Evolutionary conservation across 2,113 vertebrate species (phyloP).

Genomic region (Pipra filicauda): DNA sequence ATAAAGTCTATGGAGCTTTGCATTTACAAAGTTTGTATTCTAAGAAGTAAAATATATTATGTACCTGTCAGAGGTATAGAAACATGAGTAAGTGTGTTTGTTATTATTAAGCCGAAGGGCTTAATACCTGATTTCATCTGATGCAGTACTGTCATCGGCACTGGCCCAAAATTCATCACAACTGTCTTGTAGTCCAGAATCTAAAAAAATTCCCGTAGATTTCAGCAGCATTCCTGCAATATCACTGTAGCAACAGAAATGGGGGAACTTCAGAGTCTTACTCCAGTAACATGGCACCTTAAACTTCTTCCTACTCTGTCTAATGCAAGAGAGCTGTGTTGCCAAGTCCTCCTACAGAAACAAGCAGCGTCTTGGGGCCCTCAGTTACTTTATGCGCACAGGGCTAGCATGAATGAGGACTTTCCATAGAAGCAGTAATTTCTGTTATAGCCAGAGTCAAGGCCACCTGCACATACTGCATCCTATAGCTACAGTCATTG

Average conservation of each 20-base stretch:
- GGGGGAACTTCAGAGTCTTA: not conserved
- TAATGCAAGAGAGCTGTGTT: not conserved
- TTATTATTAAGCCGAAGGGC: not conserved
- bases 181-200: slow-evolving; percentile 88
- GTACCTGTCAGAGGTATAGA: not conserved
- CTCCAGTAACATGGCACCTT: not conserved
- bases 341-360: not conserved
- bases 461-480: not conserved
- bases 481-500: not conserved
- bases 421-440: not conserved
- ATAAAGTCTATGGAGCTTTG: not conserved
- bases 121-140: slow-evolving; percentile 92
- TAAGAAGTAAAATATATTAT: not conserved
- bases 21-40: not conserved
- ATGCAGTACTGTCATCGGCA: slow-evolving; percentile 88
- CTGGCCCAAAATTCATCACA: slow-evolving; percentile 91
- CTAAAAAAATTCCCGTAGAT: slow-evolving; percentile 94
- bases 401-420: not conserved
- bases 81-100: not conserved
- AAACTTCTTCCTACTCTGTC: not conserved
- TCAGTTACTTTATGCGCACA: not conserved
- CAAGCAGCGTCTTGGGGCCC: not conserved
- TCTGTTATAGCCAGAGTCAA: not conserved
- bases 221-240: slow-evolving; percentile 96
- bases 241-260: slow-evolving; percentile 79